Percentiles rank a stretch among this genome's conserved stretches.
Evolutionary conservation across 2,797 vertebrate species (phyloP).

Genomic region (Huso huso): DNA sequence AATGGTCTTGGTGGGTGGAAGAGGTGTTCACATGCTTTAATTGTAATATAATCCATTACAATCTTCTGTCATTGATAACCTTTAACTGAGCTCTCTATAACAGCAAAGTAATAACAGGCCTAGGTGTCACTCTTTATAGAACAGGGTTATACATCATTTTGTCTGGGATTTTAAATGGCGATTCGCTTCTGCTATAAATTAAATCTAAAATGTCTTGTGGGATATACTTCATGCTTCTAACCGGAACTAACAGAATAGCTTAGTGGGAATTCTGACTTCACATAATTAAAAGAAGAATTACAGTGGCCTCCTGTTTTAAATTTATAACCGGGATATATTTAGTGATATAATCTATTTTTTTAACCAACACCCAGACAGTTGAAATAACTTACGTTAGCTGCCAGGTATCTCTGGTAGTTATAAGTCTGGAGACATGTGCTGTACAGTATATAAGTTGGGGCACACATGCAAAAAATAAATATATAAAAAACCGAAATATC

Average conservation of each 20-base stretch:
- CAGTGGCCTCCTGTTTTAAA: too few relatives aligned
- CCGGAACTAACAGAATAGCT: slow-evolving; percentile 1
- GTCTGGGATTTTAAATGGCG: slow-evolving; percentile 20
- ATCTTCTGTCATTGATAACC: slow-evolving; percentile 45
- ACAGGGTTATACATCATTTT: slow-evolving; percentile 47
- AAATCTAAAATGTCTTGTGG: slow-evolving; percentile 7
- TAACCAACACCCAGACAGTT: too few relatives aligned
- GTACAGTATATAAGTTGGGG: too few relatives aligned
- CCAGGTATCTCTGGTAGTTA: too few relatives aligned
- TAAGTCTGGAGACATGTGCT: too few relatives aligned
- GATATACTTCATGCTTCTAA: slow-evolving; percentile 5
- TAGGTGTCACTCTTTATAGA: slow-evolving; percentile 43
- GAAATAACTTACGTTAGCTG: too few relatives aligned
- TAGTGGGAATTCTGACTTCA: not conserved
- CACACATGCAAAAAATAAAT: too few relatives aligned
- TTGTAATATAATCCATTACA: slow-evolving; percentile 56
- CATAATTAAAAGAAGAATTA: too few relatives aligned
- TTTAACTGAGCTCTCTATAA: slow-evolving; percentile 46
- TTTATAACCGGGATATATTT: too few relatives aligned
- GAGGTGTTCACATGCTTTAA: slow-evolving; percentile 48
- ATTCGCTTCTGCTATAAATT: slow-evolving; percentile 7
- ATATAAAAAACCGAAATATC: too few relatives aligned
- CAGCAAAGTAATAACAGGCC: slow-evolving; percentile 42
- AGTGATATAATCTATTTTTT: too few relatives aligned
- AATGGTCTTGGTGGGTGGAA: not conserved